A percentile compares a stretch with the other conserved stretches of the same genome.
Conservation (phyloP, 2,888 invertebrate species). For the Esperia sulphurella region DNA sequence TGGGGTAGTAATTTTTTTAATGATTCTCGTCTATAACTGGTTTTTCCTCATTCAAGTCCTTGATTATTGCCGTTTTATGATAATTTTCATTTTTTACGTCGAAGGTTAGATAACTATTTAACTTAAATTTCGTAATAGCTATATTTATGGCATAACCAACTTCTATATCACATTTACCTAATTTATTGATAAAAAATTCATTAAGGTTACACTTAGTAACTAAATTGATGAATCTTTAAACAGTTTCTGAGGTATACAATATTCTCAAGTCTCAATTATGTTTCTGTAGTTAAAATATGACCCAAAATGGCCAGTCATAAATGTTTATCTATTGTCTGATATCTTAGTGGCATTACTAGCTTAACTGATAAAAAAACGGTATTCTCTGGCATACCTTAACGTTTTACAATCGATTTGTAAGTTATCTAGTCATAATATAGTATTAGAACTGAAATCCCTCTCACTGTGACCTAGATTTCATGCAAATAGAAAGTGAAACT, state of each 20-base stretch:
- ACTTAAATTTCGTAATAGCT: not conserved
- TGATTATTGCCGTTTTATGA: slow-evolving; percentile 40
- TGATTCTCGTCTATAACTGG: slow-evolving; percentile 48
- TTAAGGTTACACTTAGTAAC: too few species aligned
- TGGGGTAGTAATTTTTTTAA: slow-evolving; percentile 20
- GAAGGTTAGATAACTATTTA: not conserved
- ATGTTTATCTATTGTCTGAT: too few species aligned
- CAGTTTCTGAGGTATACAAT: too few species aligned
- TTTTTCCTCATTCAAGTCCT: slow-evolving; percentile 52
- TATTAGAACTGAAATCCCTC: not conserved
- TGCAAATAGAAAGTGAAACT: not conserved
- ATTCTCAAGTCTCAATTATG: too few species aligned
- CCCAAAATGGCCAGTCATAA: too few species aligned
- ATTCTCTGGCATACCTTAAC: too few species aligned
- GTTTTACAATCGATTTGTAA: too few species aligned
- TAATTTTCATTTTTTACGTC: slow-evolving; percentile 24
- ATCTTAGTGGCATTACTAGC: too few species aligned
- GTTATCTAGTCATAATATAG: too few species aligned
- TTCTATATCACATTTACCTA: slow-evolving; percentile 38
- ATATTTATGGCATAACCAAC: not conserved
- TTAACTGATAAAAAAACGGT: not conserved
- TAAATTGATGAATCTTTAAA: too few species aligned
- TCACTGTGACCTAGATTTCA: not conserved
- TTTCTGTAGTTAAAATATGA: too few species aligned
- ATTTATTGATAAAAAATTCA: slow-evolving; percentile 7